Evolutionary conservation across 2,888 invertebrate genomes (phyloP).

Genomic region (Amiota minor): DNA sequence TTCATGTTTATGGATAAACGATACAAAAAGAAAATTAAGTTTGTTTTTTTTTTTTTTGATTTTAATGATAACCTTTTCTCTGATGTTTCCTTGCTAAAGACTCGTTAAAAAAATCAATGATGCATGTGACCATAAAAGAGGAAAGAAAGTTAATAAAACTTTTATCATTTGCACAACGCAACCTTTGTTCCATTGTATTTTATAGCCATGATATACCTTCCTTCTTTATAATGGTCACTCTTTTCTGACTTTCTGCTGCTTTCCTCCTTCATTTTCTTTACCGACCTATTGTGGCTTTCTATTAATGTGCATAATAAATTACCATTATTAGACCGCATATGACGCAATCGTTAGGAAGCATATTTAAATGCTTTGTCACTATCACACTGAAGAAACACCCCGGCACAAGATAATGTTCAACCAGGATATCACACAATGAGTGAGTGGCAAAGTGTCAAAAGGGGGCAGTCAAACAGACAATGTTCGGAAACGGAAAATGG

Average conservation of each 20-base stretch:
- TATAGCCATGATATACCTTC: too few relatives aligned
- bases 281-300: constrained; percentile 32
- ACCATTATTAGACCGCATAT: constrained; percentile 42
- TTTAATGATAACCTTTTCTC: too few relatives aligned
- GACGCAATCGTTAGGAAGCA: constrained; percentile 22
- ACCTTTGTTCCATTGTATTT: too few relatives aligned
- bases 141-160: too few relatives aligned
- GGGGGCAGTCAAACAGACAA: constrained; percentile 2
- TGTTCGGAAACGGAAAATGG: constrained; percentile 3
- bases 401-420: background rate
- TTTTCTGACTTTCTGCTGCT: too few relatives aligned
- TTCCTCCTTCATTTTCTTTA: background rate
- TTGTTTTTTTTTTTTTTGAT: too few relatives aligned
- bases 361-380: constrained; percentile 42
- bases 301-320: constrained; percentile 54
- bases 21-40: too few relatives aligned
- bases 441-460: too few relatives aligned
- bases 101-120: constrained; percentile 7
- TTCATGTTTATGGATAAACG: too few relatives aligned
- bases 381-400: constrained; percentile 16
- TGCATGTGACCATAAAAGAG: constrained; percentile 12
- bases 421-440: background rate
- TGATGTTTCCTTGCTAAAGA: too few relatives aligned
- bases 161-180: too few relatives aligned
- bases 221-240: too few relatives aligned